These are phyloP conservation scores for Aquatica leii DNA, from an alignment of 2,888 invertebrate genomes.

Conservation along the genomic window DNA sequence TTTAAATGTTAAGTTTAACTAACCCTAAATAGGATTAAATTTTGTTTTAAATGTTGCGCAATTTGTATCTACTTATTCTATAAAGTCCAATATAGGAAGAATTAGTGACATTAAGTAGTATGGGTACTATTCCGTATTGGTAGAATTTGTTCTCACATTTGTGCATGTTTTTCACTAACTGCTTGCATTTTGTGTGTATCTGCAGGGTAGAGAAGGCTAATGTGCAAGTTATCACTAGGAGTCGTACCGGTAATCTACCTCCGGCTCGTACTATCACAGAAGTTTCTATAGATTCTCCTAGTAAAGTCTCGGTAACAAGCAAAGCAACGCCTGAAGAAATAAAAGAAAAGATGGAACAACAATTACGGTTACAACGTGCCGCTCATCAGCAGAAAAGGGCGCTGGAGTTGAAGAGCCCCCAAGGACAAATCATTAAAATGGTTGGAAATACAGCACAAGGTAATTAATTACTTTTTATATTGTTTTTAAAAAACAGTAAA, in stretches of 20 bases:
- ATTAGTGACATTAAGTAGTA: too few relatives aligned
- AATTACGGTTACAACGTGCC: conserved; percentile 85
- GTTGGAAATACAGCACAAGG: conserved; percentile 66
- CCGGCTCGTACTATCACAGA: conserved; percentile 59
- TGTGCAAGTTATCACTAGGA: conserved; percentile 80
- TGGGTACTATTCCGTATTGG: too few relatives aligned
- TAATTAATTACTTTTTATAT: conserved; percentile 50
- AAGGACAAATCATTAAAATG: conserved; percentile 64
- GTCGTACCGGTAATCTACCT: conserved; percentile 77
- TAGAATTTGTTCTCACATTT: not conserved
- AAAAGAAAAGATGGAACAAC: conserved; percentile 92
- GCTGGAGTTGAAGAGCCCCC: conserved; percentile 65
- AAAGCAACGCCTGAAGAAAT: conserved; percentile 77
- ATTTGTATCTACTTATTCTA: too few relatives aligned
- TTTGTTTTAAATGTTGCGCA: too few relatives aligned
- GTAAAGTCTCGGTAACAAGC: conserved; percentile 61
- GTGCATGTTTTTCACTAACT: conserved; percentile 46
- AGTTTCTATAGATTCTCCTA: conserved; percentile 50
- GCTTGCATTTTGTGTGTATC: conserved; percentile 51
- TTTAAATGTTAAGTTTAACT: too few relatives aligned
- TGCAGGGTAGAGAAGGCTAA: conserved; percentile 74
- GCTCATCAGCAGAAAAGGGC: conserved; percentile 90
- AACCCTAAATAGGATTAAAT: too few relatives aligned
- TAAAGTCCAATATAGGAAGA: too few relatives aligned
- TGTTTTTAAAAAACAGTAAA: conserved; percentile 16